Evolutionary conservation across 2,113 vertebrate species (phyloP).

Genomic region (Halichoeres trimaculatus): DNA sequence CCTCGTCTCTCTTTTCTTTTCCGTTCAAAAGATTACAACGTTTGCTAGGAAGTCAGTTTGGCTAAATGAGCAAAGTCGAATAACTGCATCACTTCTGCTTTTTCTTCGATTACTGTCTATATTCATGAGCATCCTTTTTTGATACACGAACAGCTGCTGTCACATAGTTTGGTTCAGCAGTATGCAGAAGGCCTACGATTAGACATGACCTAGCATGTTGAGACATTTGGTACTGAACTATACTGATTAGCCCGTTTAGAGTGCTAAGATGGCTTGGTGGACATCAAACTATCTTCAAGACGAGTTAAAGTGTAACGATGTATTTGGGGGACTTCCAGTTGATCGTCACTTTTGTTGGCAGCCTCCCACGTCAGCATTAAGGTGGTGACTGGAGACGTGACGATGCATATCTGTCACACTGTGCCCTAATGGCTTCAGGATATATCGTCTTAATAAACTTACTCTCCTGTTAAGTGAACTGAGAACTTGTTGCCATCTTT

Average conservation of each 20-base stretch:
- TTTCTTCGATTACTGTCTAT: background rate
- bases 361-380: background rate
- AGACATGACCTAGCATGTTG: constrained; percentile 50
- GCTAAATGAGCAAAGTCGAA: constrained; percentile 25
- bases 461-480: background rate
- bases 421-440: background rate
- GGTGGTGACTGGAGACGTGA: background rate
- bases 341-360: background rate
- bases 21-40: background rate
- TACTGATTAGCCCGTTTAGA: constrained; percentile 5
- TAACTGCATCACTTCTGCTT: background rate
- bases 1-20: background rate
- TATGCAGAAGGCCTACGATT: constrained; percentile 40
- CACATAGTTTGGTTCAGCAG: constrained; percentile 24
- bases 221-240: constrained; percentile 53
- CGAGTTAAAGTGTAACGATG: constrained; percentile 3
- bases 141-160: constrained; percentile 29
- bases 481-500: background rate
- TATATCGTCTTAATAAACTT: background rate
- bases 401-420: background rate
- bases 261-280: constrained; percentile 20
- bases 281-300: constrained; percentile 7
- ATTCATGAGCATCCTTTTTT: background rate
- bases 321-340: background rate
- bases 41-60: constrained; percentile 14